Conservation (phyloP, 2,113 vertebrate genomes). For the Chelonoidis abingdonii region DNA sequence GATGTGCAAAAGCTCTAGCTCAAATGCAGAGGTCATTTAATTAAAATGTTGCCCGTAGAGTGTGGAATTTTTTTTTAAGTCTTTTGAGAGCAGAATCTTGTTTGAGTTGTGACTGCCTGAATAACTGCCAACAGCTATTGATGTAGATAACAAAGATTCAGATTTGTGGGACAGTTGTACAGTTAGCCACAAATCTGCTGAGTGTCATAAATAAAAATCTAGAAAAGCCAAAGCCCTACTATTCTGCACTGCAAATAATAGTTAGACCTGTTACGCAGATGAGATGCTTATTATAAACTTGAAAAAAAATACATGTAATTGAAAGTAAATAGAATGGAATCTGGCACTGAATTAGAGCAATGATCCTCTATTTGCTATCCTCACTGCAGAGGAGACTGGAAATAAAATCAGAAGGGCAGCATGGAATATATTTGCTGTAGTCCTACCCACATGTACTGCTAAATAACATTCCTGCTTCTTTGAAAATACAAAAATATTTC, state of each 20-base stretch:
- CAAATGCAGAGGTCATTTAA: neutral
- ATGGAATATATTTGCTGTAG: constrained; percentile 23
- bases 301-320: neutral
- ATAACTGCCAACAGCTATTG: neutral
- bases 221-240: neutral
- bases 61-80: neutral
- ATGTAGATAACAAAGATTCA: neutral
- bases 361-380: neutral
- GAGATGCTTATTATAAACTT: neutral
- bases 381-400: accelerated
- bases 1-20: neutral
- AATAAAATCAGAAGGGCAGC: neutral
- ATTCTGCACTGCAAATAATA: neutral
- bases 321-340: neutral
- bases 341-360: neutral
- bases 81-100: neutral
- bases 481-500: neutral
- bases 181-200: neutral
- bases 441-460: neutral
- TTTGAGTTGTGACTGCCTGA: neutral
- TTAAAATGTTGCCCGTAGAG: neutral
- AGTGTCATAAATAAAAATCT: neutral
- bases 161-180: neutral
- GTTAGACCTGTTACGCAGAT: neutral
- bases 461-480: accelerated